These are phyloP conservation scores for Eleutherodactylus coqui DNA, from an alignment of 2,797 vertebrate genomes.

Conservation along the genomic window DNA sequence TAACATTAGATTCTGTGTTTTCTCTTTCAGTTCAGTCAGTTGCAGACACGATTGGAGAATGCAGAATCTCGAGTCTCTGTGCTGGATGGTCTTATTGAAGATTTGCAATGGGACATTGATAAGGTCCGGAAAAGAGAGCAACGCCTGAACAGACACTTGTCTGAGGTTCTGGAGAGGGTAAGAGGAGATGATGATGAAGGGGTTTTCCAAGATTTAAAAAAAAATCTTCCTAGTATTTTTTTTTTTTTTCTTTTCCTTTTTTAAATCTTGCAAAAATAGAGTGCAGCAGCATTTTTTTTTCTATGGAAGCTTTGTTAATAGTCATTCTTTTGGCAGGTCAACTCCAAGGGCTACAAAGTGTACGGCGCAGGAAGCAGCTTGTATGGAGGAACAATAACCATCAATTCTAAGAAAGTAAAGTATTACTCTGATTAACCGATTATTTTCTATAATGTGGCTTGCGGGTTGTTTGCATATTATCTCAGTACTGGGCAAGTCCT, in stretches of 20 bases:
- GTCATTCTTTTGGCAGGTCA: constrained; percentile 79
- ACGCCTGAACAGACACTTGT: constrained; percentile 90
- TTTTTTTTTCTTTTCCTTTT: too few relatives aligned
- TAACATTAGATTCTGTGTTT: background rate
- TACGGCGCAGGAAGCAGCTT: constrained; percentile 97
- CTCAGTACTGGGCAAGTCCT: too few relatives aligned
- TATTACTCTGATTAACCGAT: background rate
- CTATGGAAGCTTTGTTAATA: background rate
- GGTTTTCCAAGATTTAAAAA: too few relatives aligned
- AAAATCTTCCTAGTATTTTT: too few relatives aligned
- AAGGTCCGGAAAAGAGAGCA: constrained; percentile 95
- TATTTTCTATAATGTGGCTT: too few relatives aligned
- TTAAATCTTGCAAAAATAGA: too few relatives aligned
- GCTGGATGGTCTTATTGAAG: constrained; percentile 91
- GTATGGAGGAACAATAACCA: constrained; percentile 93
- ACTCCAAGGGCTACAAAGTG: constrained; percentile 98
- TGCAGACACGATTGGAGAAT: constrained; percentile 88
- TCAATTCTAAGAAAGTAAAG: constrained; percentile 90
- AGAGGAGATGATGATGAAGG: constrained; percentile 59
- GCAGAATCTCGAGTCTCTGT: constrained; percentile 91
- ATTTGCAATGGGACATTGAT: constrained; percentile 98
- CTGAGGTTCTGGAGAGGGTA: constrained; percentile 91
- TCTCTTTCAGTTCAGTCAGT: constrained; percentile 78
- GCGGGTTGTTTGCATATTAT: too few relatives aligned
- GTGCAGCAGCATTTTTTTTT: too few relatives aligned